Conservation (phyloP, 2,888 invertebrate genomes). For the Tipula lateralis region DNA sequence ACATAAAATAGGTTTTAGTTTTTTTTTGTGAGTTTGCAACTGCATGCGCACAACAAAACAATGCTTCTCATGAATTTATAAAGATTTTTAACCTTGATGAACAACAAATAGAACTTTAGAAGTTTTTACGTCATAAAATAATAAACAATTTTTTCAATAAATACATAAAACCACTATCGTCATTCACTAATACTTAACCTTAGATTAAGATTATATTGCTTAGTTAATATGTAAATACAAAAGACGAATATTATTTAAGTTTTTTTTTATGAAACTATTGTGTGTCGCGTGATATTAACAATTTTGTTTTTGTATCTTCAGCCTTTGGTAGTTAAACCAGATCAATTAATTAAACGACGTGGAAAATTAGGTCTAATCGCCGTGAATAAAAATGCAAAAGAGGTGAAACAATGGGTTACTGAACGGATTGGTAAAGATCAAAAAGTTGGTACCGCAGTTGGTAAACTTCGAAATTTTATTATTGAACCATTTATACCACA, state of each 20-base stretch:
- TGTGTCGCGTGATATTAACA: background rate
- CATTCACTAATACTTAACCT: background rate
- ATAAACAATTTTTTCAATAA: background rate
- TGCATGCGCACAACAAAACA: background rate
- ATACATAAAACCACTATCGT: background rate
- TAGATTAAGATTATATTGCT: background rate
- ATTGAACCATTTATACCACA: conserved; percentile 96
- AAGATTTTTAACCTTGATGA: background rate
- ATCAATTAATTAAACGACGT: conserved; percentile 96
- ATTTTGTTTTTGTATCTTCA: conserved; percentile 42
- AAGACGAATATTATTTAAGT: background rate
- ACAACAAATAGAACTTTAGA: background rate
- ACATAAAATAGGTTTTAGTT: background rate
- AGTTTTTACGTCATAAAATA: background rate
- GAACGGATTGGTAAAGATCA: conserved; percentile 81
- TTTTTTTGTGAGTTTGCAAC: background rate
- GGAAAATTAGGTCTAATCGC: conserved; percentile 96
- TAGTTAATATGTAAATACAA: too few species aligned
- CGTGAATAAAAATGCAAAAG: conserved; percentile 77
- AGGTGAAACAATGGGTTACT: conserved; percentile 79
- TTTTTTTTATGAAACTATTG: background rate
- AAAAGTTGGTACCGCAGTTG: conserved; percentile 79
- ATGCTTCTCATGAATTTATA: background rate
- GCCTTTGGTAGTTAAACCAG: conserved; percentile 97
- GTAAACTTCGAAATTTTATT: conserved; percentile 88